Base-by-base conservation (phyloP, 2,113 vertebrate species). In the Ageneiosus marmoratus region DNA sequence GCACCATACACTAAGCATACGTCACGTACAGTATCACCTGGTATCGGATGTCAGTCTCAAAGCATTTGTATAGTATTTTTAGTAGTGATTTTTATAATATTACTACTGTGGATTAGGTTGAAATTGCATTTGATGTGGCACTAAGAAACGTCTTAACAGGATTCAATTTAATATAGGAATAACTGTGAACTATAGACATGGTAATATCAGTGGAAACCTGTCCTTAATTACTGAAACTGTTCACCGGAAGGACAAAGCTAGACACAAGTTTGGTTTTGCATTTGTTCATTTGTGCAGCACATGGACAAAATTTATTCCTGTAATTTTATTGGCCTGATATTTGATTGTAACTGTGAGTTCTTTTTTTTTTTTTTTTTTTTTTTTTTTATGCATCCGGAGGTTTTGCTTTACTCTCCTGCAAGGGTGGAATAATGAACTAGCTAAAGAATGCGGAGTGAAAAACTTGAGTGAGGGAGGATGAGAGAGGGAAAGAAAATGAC, bases 401-500 rank as follows among this genome's bases (percentile, higher is more conserved):
- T 8, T 78, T 79, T 53, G 56, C 44, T 22, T 79, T 70, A 62
- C 74, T 37, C 70, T 81, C 62, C 63, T 56, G 41, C 27, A 69
- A 55, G 32, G 65, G 27, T 37, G 24, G 83, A 63, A 83, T 73
- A 83, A 41, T 48, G 51, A 32, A 76, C 41, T 56, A 76, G 78
- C n/a, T 18, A 80, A 65, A 77, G 27, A 80, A 79, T 69, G 37
- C n/a, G 2, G 44, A 29, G 69, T 4, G 44, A 27, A 75, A 58
- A 77, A 50, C 41, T 70, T 70, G 78, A 84, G 70, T 70, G 63
- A 84, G 82, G 46, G 74, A 37, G 50, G 37, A 56, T 55, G 51
- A 72, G 72, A 70, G 70, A 76, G 72, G 46, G 34, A 83, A 62
- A 81, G 60, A 86, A 84, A 85, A 82, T 75, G 85, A 85, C 86